Evolutionary conservation across 2,113 vertebrate species (phyloP).

Genomic region (Spilogale gracilis): DNA sequence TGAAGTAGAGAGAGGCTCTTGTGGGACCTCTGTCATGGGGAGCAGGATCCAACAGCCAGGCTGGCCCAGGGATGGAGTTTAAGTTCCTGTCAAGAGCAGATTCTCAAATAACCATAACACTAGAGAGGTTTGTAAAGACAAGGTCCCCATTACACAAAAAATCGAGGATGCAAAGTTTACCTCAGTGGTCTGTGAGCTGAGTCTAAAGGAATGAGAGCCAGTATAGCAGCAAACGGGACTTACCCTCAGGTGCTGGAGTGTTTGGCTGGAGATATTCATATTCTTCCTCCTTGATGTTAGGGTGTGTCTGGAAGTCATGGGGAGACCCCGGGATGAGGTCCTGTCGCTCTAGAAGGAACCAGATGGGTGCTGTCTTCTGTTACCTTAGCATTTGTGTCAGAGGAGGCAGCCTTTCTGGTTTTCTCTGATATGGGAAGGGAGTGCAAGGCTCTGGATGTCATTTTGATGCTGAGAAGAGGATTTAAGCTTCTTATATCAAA

Average conservation of each 20-base stretch:
- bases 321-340: neutral
- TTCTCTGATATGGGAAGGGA: neutral
- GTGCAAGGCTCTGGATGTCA: neutral
- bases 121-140: neutral
- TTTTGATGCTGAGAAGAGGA: conserved; percentile 37
- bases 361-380: neutral
- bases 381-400: neutral
- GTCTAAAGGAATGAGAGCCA: neutral
- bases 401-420: neutral
- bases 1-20: neutral
- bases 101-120: neutral
- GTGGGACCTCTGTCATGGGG: neutral
- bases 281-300: neutral
- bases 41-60: neutral
- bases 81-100: neutral
- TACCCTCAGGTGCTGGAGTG: neutral
- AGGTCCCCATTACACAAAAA: neutral
- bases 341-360: neutral
- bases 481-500: neutral
- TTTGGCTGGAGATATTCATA: neutral
- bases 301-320: neutral
- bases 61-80: neutral
- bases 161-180: neutral
- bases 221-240: neutral
- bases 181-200: neutral